phyloP scores from a whole-genome alignment of 2,888 invertebrate species.

The Pachydiplax longipennis region DNA sequence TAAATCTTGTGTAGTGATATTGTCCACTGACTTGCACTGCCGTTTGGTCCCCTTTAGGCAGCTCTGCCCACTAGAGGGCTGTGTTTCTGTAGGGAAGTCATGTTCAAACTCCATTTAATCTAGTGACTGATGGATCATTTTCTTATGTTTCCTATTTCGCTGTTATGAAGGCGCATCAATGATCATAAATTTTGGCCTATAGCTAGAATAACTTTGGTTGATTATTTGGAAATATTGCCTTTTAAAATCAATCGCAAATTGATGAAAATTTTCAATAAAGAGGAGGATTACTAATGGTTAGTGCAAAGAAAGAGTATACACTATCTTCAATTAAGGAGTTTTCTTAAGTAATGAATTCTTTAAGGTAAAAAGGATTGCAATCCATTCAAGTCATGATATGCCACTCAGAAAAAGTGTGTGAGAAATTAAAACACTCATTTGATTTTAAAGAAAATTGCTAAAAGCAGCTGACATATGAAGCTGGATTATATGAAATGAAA shows the following conservation, averaged over 20 bases:
- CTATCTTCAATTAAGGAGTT: not conserved
- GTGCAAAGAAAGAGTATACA: not conserved
- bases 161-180: conserved; percentile 6
- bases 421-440: not conserved
- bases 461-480: not conserved
- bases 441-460: not conserved
- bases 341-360: not conserved
- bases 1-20: conserved; percentile 44
- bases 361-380: not conserved
- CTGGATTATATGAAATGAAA: not conserved
- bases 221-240: conserved; percentile 2
- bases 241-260: not conserved
- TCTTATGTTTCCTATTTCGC: conserved; percentile 6
- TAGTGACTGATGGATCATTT: conserved; percentile 34
- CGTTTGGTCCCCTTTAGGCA: conserved; percentile 27
- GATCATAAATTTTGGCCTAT: not conserved
- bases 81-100: conserved; percentile 21
- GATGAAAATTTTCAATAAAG: not conserved
- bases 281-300: not conserved
- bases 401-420: not conserved
- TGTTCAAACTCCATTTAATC: conserved; percentile 34
- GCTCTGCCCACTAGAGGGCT: conserved; percentile 34
- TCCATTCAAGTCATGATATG: conserved; percentile 37
- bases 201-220: not conserved
- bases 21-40: conserved; percentile 42